Evolutionary conservation across 2,888 invertebrate genomes (phyloP).

Genomic region (Xestia sexstrigata): DNA sequence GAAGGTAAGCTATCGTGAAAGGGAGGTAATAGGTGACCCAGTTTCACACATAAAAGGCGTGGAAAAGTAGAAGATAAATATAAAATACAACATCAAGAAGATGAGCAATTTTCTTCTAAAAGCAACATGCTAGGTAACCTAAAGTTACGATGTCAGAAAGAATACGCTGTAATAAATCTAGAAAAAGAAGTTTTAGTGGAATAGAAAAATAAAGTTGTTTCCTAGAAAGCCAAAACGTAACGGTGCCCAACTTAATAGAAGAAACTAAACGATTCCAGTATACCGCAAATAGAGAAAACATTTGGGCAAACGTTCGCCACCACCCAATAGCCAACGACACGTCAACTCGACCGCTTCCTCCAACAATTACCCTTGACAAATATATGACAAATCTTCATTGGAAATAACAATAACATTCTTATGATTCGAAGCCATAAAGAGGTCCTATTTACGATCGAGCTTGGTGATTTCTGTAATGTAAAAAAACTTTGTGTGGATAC

Average conservation of each 20-base stretch:
- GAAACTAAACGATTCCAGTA: slow-evolving; percentile 47
- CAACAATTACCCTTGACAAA: slow-evolving; percentile 63
- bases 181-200: slow-evolving; percentile 39
- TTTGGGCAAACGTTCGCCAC: slow-evolving; percentile 45
- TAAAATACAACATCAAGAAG: slow-evolving; percentile 49
- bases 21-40: slow-evolving; percentile 50
- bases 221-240: slow-evolving; percentile 35
- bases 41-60: slow-evolving; percentile 50
- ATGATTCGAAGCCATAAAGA: slow-evolving; percentile 72
- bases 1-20: slow-evolving; percentile 45
- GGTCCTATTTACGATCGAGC: slow-evolving; percentile 71
- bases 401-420: slow-evolving; percentile 73
- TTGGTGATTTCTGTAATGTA: slow-evolving; percentile 71
- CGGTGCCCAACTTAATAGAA: slow-evolving; percentile 43
- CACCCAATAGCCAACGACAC: slow-evolving; percentile 43
- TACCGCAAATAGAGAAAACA: slow-evolving; percentile 44
- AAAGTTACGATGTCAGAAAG: slow-evolving; percentile 37
- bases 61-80: slow-evolving; percentile 48
- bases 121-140: slow-evolving; percentile 45
- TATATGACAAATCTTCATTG: slow-evolving; percentile 66
- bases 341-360: slow-evolving; percentile 47
- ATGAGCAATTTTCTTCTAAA: slow-evolving; percentile 47
- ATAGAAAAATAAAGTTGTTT: slow-evolving; percentile 56
- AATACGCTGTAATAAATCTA: slow-evolving; percentile 53
- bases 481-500: slow-evolving; percentile 66